Evolutionary conservation across 2,113 vertebrate species (phyloP).

Genomic region (Lophochroa leadbeateri): DNA sequence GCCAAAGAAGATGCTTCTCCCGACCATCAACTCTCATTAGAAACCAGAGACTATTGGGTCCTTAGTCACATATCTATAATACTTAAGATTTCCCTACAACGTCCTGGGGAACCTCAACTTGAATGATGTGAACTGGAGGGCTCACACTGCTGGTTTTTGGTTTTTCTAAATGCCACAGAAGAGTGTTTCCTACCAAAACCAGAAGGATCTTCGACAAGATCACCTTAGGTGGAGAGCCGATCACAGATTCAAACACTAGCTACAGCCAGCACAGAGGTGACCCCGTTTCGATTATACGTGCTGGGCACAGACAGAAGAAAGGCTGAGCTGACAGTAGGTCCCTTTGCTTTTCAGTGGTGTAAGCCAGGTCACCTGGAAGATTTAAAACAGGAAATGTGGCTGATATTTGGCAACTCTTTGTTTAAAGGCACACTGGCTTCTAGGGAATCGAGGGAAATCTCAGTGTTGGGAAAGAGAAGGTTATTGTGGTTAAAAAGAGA

Average conservation of each 20-base stretch:
- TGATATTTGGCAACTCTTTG: background rate
- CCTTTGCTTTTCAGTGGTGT: background rate
- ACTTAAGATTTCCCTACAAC: accelerated
- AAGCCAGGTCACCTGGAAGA: background rate
- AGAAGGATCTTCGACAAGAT: background rate
- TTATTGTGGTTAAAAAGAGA: background rate
- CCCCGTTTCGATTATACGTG: accelerated
- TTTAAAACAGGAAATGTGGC: background rate
- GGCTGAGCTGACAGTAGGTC: background rate
- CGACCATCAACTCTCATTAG: background rate
- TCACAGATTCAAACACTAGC: background rate
- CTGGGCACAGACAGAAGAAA: background rate
- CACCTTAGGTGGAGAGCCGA: background rate
- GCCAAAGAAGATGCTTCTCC: background rate
- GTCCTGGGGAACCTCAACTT: background rate
- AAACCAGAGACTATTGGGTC: background rate
- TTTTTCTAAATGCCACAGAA: background rate
- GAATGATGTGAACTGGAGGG: background rate
- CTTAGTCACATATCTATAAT: background rate
- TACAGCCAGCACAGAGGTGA: background rate
- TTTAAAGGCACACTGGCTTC: background rate
- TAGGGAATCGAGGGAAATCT: background rate
- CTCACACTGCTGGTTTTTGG: background rate
- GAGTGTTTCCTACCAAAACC: background rate
- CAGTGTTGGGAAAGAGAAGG: background rate